Percentiles rank a stretch among this genome's conserved stretches.
These are phyloP conservation scores for Ptychodera flava DNA, from an alignment of 35 echinoderm and acorn worm species.

Conservation along the genomic window DNA sequence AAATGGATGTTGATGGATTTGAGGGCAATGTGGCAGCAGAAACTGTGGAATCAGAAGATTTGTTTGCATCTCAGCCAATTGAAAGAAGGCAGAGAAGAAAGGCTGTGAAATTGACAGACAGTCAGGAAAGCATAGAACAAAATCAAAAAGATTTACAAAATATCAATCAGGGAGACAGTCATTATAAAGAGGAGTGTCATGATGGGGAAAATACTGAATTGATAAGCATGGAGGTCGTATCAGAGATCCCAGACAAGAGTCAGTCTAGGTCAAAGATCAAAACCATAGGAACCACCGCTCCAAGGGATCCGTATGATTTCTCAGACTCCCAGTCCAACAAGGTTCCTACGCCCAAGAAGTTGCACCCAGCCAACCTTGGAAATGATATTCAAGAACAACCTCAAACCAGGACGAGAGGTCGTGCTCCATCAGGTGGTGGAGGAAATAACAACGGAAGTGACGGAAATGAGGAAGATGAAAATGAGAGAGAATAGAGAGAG, in stretches of 20 bases:
- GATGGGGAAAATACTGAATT: not conserved
- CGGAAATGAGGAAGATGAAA: too few species aligned
- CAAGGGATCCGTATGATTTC: not conserved
- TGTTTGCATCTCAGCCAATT: not conserved
- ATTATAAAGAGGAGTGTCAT: not conserved
- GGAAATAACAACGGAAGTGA: too few species aligned
- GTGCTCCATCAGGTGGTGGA: too few species aligned
- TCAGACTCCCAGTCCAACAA: not conserved
- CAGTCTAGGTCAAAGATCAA: too few species aligned
- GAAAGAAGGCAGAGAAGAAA: not conserved
- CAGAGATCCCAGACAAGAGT: not conserved
- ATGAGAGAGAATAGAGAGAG: too few species aligned
- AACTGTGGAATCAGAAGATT: not conserved
- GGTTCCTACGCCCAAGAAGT: not conserved
- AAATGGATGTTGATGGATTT: not conserved
- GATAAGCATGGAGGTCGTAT: not conserved
- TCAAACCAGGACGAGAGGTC: too few species aligned
- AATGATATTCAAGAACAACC: too few species aligned
- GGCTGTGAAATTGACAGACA: not conserved
- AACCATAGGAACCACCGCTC: not conserved
- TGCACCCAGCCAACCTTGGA: too few species aligned
- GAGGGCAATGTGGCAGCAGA: not conserved
- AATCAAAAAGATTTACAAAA: not conserved
- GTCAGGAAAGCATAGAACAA: not conserved
- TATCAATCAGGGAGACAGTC: not conserved